Base-by-base conservation (phyloP, 2,888 invertebrate species). In the Zaprionus lineosus region DNA sequence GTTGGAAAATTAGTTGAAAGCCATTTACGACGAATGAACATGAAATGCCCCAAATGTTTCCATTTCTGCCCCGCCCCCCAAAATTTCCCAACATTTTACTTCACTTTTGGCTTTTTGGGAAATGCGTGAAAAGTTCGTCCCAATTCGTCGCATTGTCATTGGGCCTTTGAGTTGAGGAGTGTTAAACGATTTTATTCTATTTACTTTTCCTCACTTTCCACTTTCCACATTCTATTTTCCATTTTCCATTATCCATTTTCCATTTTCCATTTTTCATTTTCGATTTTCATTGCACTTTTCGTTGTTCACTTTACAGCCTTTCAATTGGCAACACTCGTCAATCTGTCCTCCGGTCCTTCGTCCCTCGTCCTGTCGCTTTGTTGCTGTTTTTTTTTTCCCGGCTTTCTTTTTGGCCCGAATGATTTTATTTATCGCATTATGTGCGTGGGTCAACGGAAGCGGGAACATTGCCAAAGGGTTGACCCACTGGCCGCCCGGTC, bases 1-100 rank as follows among this genome's bases (percentile, higher is more conserved):
- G 64, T 66, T 72, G 34, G 60, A 66, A n/a, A 76, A 83, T 82
- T 82, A 86, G 84, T 84, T 86, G 70, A 84, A 82, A 78, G 66
- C 69, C 71, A 74, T 84, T 86, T 84, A 74, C 72, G 66, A 74
- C 59, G 58, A 56, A 64, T 50, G 60, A 73, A 19, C 34, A 37
- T 34, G 51, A 44, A 62, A 70, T 50, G 60, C 26, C n/a, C 34
- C 46, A 52, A 52, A 61, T 46, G 46, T 61, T 55, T 55, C 37
- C 61, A 18, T 33, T 21, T 26, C 21, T 29, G 24, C 52, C n/a
- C n/a, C n/a, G n/a, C n/a, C n/a, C n/a, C n/a, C n/a, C n/a, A n/a
- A n/a, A n/a, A n/a, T 57, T 44, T 31, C 5, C 8, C 16, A 7
- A 14, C n/a, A 8, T 34, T 11, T 24, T 12, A 19, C 3, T 40